These are phyloP conservation scores for Phragmatobia fuliginosa DNA, from an alignment of 2,888 invertebrate species.

Conservation along the genomic window DNA sequence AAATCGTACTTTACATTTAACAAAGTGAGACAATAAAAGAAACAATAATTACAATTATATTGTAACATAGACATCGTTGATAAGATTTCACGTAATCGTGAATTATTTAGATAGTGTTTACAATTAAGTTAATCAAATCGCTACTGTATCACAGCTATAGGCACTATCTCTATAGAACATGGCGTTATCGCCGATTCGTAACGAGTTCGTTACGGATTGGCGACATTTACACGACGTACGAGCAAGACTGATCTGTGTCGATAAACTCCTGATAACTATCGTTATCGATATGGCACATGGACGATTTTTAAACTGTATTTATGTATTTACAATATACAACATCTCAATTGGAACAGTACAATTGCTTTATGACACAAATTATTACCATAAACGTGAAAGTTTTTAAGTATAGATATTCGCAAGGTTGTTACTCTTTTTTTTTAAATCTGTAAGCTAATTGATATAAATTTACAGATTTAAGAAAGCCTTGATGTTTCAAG, in stretches of 20 bases:
- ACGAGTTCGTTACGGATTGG: conserved; percentile 30
- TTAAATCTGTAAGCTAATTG: too few species aligned
- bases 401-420: neutral
- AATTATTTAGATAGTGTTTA: conserved; percentile 25
- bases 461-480: too few species aligned
- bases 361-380: neutral
- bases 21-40: conserved; percentile 3
- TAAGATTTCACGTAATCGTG: conserved; percentile 17
- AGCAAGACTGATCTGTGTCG: conserved; percentile 49
- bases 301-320: neutral
- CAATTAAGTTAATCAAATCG: conserved; percentile 43
- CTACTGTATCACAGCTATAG: conserved; percentile 34
- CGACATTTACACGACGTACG: conserved; percentile 42
- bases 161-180: conserved; percentile 38
- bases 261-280: conserved; percentile 49
- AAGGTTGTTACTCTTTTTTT: too few species aligned
- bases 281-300: conserved; percentile 35
- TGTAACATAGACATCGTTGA: conserved; percentile 10
- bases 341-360: neutral
- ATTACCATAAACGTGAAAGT: neutral
- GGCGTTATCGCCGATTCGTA: conserved; percentile 49
- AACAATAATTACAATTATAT: neutral
- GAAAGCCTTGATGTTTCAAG: too few species aligned
- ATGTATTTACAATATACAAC: conserved; percentile 4
- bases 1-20: neutral